These are phyloP conservation scores for Protonibea diacanthus DNA, from an alignment of 2,797 vertebrate genomes.

Conservation along the genomic window DNA sequence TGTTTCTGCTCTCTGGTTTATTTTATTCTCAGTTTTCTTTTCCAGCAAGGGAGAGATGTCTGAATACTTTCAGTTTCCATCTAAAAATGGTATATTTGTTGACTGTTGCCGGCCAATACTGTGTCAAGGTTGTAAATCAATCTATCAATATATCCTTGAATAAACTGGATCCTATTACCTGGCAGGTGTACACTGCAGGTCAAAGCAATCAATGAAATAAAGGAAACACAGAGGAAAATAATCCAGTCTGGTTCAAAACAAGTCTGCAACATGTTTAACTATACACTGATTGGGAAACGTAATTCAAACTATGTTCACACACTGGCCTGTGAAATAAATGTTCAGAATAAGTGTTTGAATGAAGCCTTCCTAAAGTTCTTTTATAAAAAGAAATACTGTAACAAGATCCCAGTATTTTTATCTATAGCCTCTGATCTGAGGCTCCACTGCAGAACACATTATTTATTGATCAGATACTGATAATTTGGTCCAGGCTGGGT, in stretches of 20 bases:
- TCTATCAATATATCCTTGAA: slow-evolving; percentile 6
- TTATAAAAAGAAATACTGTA: not conserved
- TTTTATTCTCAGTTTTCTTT: slow-evolving; percentile 20
- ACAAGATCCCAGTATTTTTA: not conserved
- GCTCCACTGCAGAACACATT: slow-evolving; percentile 1
- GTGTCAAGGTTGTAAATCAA: slow-evolving; percentile 23
- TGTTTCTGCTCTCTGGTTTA: slow-evolving; percentile 13
- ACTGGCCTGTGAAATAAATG: not conserved
- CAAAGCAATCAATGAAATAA: slow-evolving; percentile 8
- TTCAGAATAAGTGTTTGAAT: not conserved
- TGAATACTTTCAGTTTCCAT: not conserved
- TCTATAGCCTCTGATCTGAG: not conserved
- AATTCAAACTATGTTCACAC: not conserved
- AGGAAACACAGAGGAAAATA: slow-evolving; percentile 13
- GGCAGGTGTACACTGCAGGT: not conserved
- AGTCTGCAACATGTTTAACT: not conserved
- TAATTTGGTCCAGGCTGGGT: slow-evolving; percentile 5
- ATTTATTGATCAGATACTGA: slow-evolving; percentile 32
- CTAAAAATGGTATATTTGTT: not conserved
- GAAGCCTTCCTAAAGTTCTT: not conserved
- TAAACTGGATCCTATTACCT: not conserved
- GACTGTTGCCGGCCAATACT: not conserved
- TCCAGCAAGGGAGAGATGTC: slow-evolving; percentile 19
- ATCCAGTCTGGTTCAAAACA: slow-evolving; percentile 4
- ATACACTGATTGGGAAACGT: not conserved